These are phyloP conservation scores for Fabriciana adippe DNA, from an alignment of 2,888 invertebrate genomes.

Conservation along the genomic window DNA sequence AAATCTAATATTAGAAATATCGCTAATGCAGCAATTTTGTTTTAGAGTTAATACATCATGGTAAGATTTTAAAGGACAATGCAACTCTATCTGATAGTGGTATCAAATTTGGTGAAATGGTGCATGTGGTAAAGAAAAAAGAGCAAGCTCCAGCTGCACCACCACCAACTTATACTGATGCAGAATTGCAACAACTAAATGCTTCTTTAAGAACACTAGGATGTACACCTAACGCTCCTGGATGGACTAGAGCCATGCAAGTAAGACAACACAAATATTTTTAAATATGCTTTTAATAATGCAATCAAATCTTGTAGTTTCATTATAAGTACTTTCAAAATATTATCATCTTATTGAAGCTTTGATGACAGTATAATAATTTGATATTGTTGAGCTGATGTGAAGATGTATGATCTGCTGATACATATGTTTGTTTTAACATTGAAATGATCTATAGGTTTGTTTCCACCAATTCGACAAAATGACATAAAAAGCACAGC, in stretches of 20 bases:
- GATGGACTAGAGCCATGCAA: constrained; percentile 86
- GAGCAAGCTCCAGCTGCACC: constrained; percentile 56
- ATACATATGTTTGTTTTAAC: too few species aligned
- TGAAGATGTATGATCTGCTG: too few species aligned
- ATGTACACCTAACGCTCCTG: constrained; percentile 80
- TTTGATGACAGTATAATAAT: neutral
- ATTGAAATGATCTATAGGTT: too few species aligned
- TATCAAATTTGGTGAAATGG: constrained; percentile 80
- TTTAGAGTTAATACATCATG: constrained; percentile 87
- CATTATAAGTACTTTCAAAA: too few species aligned
- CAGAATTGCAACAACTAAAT: constrained; percentile 84
- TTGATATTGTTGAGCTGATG: too few species aligned
- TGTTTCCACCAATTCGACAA: too few species aligned
- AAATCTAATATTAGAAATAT: too few species aligned
- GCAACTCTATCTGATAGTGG: constrained; percentile 84
- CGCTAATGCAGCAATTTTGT: too few species aligned
- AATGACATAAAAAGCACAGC: too few species aligned
- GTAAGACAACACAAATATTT: constrained; percentile 54
- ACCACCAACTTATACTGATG: constrained; percentile 78
- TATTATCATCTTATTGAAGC: too few species aligned
- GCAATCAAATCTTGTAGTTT: too few species aligned
- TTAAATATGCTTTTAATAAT: neutral
- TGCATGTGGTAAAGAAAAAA: constrained; percentile 81
- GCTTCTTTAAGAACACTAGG: constrained; percentile 84
- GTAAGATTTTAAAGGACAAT: constrained; percentile 85